Percentiles rank a stretch among this genome's conserved stretches.
Conservation (phyloP, 2,888 invertebrate species). For the Eustalomyia histrio region DNA sequence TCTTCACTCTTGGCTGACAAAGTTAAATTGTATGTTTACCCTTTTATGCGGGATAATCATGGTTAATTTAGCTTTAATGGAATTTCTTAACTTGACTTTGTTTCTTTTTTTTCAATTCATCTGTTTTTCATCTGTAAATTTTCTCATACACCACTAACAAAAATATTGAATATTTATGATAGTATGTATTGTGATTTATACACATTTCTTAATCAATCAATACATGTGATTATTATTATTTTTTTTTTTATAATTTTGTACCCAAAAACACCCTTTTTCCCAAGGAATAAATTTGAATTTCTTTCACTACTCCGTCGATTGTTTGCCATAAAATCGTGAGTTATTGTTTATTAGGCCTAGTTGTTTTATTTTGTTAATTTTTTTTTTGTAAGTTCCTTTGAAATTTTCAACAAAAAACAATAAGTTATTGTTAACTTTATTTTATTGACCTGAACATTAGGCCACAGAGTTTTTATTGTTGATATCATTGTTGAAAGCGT, state of each 20-base stretch:
- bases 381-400: conserved; percentile 3
- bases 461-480: conserved; percentile 14
- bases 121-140: conserved; percentile 18
- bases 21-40: conserved; percentile 33
- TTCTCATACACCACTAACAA: conserved; percentile 26
- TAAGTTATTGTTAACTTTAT: background rate
- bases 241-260: conserved; percentile 22
- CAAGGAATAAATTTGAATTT: conserved; percentile 37
- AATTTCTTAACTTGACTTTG: conserved; percentile 50
- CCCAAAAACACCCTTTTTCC: conserved; percentile 60
- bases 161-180: conserved; percentile 37
- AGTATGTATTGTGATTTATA: conserved; percentile 3
- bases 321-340: conserved; percentile 54
- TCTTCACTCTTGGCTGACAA: conserved; percentile 47
- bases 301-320: background rate
- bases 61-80: conserved; percentile 58
- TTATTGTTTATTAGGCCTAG: conserved; percentile 63
- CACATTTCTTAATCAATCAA: conserved; percentile 38
- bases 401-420: background rate
- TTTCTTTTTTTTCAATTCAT: conserved; percentile 33
- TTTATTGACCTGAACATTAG: conserved; percentile 38
- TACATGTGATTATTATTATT: conserved; percentile 16
- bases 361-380: conserved; percentile 34
- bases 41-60: conserved; percentile 50
- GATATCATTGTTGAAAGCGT: conserved; percentile 41